phyloP scores from a whole-genome alignment of 2,113 vertebrate genomes.

The Pontoporia blainvillei region DNA sequence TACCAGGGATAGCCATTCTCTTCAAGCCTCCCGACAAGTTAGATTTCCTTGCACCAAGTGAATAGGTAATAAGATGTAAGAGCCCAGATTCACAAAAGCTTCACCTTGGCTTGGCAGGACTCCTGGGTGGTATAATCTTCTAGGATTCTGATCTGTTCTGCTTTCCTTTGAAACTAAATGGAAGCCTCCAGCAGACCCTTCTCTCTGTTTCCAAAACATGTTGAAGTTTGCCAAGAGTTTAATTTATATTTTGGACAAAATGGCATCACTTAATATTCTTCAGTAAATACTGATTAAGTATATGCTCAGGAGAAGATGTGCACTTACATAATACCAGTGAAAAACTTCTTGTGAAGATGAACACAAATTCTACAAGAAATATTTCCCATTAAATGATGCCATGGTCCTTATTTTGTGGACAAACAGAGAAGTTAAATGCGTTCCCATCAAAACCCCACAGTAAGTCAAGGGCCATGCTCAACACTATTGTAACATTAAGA shows the following conservation, averaged over 20 bases:
- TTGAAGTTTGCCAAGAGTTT: constrained; percentile 43
- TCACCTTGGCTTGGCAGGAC: constrained; percentile 41
- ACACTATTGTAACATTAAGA: background rate
- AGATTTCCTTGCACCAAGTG: background rate
- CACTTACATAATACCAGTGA: background rate
- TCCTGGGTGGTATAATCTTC: background rate
- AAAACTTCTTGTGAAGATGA: constrained; percentile 19
- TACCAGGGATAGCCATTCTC: background rate
- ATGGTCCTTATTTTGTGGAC: background rate
- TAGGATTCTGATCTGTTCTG: constrained; percentile 5
- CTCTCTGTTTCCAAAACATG: constrained; percentile 35
- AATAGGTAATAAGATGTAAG: constrained; percentile 20
- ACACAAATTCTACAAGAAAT: constrained; percentile 27
- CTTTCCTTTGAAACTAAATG: constrained; percentile 31
- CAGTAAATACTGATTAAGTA: constrained; percentile 56
- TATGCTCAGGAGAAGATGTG: background rate
- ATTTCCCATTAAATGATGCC: background rate
- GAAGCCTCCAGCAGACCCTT: constrained; percentile 13
- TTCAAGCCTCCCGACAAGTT: background rate
- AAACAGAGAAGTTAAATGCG: background rate
- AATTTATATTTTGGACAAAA: constrained; percentile 61
- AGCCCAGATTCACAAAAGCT: background rate
- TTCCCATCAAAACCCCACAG: background rate
- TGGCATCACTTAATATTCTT: constrained; percentile 42
- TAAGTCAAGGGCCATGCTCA: background rate